phyloP scores from a whole-genome alignment of 2,113 vertebrate species.

The Haliaeetus leucogaster region DNA sequence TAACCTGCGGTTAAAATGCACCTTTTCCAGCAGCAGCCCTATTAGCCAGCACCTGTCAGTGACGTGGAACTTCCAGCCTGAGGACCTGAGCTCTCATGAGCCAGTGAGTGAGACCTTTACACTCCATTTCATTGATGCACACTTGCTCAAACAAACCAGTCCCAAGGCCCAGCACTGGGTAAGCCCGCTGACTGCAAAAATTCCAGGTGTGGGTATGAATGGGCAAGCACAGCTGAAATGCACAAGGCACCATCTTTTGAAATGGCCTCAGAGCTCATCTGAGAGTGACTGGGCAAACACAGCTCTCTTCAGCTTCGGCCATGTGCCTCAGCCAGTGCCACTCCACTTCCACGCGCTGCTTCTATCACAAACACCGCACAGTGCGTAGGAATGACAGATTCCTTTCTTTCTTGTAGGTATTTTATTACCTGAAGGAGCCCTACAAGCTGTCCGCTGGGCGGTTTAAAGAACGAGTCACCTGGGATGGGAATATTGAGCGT shows the following conservation, averaged over 20 bases:
- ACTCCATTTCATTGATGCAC: not conserved
- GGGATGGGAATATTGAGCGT: conserved; percentile 84
- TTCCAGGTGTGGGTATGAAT: not conserved
- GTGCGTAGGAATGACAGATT: not conserved
- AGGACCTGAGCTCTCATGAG: conserved; percentile 73
- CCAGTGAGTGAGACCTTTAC: conserved; percentile 73
- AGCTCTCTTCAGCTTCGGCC: too few species aligned
- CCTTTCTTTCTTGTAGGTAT: conserved; percentile 72
- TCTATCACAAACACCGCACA: not conserved
- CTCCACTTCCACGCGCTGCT: not conserved
- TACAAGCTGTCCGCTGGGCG: conserved; percentile 71
- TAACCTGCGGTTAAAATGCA: conserved; percentile 86
- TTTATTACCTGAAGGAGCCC: conserved; percentile 79
- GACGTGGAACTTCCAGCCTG: conserved; percentile 88
- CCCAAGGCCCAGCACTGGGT: not conserved
- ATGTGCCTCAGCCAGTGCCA: fast-evolving
- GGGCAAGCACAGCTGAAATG: not conserved
- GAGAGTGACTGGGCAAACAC: not conserved
- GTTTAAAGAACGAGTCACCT: conserved; percentile 79
- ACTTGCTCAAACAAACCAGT: not conserved
- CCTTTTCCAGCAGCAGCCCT: conserved; percentile 78
- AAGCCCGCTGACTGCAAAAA: not conserved
- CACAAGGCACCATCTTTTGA: not conserved
- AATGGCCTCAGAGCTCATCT: not conserved
- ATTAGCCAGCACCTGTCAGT: conserved; percentile 66